Percentiles rank a stretch among this genome's conserved stretches.
These are phyloP conservation scores for Tokudaia tokunoshimensis DNA, from an alignment of 2,797 vertebrate species.

Conservation along the genomic window DNA sequence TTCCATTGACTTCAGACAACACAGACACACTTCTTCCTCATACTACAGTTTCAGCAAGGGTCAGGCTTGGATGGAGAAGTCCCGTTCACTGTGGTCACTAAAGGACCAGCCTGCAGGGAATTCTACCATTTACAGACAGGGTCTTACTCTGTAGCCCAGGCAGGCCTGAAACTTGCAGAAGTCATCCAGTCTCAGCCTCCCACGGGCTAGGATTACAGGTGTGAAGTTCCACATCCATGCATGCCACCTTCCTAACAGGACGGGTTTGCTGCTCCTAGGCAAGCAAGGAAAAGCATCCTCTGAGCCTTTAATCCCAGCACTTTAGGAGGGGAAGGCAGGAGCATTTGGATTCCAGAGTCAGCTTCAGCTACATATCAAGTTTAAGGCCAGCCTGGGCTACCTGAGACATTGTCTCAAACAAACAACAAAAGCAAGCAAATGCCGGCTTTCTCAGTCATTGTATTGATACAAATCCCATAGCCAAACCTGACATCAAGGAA, in stretches of 20 bases:
- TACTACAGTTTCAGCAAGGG: not conserved
- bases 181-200: not conserved
- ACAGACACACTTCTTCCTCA: constrained; percentile 42
- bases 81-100: not conserved
- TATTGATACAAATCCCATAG: constrained; percentile 4
- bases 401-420: not conserved
- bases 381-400: not conserved
- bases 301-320: not conserved
- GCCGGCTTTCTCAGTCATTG: not conserved
- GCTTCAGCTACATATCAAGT: not conserved
- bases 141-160: not conserved
- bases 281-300: not conserved
- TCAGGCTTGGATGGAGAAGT: not conserved
- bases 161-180: not conserved
- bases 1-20: constrained; percentile 45
- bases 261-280: constrained; percentile 26
- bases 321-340: not conserved
- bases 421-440: not conserved
- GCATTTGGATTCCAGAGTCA: not conserved
- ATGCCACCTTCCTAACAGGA: not conserved
- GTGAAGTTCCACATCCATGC: rapidly evolving
- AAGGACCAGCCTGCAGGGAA: not conserved
- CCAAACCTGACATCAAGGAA: not conserved
- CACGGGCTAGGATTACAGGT: not conserved
- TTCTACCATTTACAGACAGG: not conserved